These are phyloP conservation scores for Drosophila tripunctata DNA, from an alignment of 2,888 invertebrate genomes.

Conservation along the genomic window DNA sequence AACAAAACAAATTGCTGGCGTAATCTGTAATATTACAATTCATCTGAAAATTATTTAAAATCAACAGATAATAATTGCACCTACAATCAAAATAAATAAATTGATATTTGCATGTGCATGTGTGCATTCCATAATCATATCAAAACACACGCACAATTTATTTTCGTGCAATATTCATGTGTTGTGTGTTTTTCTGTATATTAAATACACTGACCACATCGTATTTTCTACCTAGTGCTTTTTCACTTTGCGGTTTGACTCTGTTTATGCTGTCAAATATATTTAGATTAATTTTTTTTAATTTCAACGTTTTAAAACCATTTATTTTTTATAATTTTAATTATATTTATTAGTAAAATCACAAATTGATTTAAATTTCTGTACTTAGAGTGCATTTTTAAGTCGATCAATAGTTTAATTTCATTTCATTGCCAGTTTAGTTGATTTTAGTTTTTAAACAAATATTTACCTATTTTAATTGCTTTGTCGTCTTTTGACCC, in stretches of 20 bases:
- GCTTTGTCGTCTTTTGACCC: no score
- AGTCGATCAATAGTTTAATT: neutral
- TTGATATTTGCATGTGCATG: constrained; percentile 18
- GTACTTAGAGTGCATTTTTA: neutral
- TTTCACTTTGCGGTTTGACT: neutral
- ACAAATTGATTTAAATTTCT: no score
- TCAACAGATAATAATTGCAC: constrained; percentile 31
- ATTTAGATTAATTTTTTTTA: neutral
- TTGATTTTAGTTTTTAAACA: constrained; percentile 16
- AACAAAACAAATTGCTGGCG: constrained; percentile 12
- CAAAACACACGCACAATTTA: constrained; percentile 14
- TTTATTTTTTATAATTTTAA: neutral
- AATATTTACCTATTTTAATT: constrained; percentile 51
- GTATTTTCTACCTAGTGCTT: neutral
- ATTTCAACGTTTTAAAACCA: neutral
- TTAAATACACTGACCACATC: constrained; percentile 1
- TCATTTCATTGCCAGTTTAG: neutral
- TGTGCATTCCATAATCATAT: constrained; percentile 31
- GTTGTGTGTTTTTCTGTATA: neutral
- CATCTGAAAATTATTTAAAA: constrained; percentile 32
- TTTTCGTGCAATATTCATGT: neutral
- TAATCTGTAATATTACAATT: constrained; percentile 14
- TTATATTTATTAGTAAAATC: neutral
- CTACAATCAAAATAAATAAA: constrained; percentile 25
- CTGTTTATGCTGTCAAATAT: neutral